These are phyloP conservation scores for Hemithea aestivaria DNA, from an alignment of 2,888 invertebrate genomes.

Conservation along the genomic window DNA sequence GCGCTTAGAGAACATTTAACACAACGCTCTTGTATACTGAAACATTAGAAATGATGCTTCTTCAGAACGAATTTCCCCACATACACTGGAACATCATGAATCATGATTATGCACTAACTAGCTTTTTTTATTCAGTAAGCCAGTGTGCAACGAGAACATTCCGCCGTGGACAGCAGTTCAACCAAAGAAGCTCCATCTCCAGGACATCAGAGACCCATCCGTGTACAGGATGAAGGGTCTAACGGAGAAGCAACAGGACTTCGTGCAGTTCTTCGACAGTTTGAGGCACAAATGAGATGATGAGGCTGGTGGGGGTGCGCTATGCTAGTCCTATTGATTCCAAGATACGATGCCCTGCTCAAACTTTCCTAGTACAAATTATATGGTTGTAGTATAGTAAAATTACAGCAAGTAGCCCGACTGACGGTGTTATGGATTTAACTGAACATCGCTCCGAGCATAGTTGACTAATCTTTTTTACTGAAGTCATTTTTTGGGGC, in stretches of 20 bases:
- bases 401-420: too few relatives aligned
- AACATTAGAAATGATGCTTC: too few relatives aligned
- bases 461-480: too few relatives aligned
- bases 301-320: background rate
- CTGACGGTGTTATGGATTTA: too few relatives aligned
- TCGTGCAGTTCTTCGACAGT: conserved; percentile 46
- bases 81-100: too few relatives aligned
- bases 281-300: conserved; percentile 15
- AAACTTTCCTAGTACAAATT: conserved; percentile 8
- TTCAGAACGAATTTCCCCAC: too few relatives aligned
- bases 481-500: too few relatives aligned
- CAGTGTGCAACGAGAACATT: conserved; percentile 35
- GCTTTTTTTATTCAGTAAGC: conserved; percentile 36
- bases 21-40: too few relatives aligned
- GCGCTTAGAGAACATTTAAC: too few relatives aligned
- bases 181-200: conserved; percentile 30
- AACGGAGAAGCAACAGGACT: conserved; percentile 34
- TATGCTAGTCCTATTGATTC: conserved; percentile 12
- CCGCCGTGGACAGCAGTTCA: conserved; percentile 41
- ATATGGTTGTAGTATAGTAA: conserved; percentile 1
- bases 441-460: too few relatives aligned
- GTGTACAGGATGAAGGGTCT: conserved; percentile 26
- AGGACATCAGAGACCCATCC: conserved; percentile 39
- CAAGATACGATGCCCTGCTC: conserved; percentile 3
- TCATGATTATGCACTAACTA: too few relatives aligned